phyloP scores from a whole-genome alignment of 2,888 invertebrate species.

The Myathropa florea region DNA sequence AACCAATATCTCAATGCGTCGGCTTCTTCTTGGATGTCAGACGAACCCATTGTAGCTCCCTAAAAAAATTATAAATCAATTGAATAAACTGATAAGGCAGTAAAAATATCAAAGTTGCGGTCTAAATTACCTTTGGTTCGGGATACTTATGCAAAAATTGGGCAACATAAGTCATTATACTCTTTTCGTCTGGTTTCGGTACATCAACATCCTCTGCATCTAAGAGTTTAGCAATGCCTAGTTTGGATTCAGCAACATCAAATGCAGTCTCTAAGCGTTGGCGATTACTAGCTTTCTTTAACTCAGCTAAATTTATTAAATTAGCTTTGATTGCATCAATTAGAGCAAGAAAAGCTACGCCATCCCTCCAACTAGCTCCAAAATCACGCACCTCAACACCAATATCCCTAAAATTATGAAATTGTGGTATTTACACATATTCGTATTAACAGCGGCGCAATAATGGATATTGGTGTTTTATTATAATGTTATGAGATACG shows the following conservation, averaged over 20 bases:
- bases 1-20: slow-evolving; percentile 91
- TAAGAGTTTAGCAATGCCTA: slow-evolving; percentile 94
- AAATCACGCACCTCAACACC: slow-evolving; percentile 96
- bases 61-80: slow-evolving; percentile 71
- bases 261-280: slow-evolving; percentile 95
- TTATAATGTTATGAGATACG: too few species aligned
- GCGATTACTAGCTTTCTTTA: slow-evolving; percentile 89
- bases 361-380: slow-evolving; percentile 97
- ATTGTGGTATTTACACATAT: neutral
- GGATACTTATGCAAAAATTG: slow-evolving; percentile 98
- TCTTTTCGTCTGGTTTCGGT: slow-evolving; percentile 97
- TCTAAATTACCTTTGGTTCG: slow-evolving; percentile 85
- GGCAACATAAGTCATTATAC: slow-evolving; percentile 99
- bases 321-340: slow-evolving; percentile 97
- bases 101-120: neutral
- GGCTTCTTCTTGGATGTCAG: slow-evolving; percentile 90
- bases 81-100: neutral
- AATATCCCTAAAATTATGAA: slow-evolving; percentile 84
- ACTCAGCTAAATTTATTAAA: slow-evolving; percentile 92
- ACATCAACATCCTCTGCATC: slow-evolving; percentile 98
- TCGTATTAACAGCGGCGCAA: neutral
- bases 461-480: too few species aligned
- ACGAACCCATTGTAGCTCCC: slow-evolving; percentile 88
- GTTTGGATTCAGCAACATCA: slow-evolving; percentile 93
- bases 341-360: slow-evolving; percentile 96